A percentile compares a stretch with the other conserved stretches of the same genome.
Evolutionary conservation across 2,113 vertebrate species (phyloP).

Genomic region (Redunca redunca): DNA sequence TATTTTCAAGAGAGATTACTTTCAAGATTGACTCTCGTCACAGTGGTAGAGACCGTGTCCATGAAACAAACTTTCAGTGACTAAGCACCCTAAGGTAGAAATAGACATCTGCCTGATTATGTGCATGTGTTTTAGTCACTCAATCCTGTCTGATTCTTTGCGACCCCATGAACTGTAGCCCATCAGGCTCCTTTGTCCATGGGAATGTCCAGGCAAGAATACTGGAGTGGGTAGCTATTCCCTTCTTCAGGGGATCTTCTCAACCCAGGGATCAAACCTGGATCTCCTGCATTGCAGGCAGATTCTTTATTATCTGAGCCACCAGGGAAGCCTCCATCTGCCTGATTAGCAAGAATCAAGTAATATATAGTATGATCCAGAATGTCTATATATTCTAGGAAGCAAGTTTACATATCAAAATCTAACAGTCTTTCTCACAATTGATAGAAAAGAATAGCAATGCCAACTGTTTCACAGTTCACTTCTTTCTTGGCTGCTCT

Average conservation of each 20-base stretch:
- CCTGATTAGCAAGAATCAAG: background rate
- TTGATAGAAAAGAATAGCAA: background rate
- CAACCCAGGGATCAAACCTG: background rate
- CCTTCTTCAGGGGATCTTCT: background rate
- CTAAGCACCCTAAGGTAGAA: background rate
- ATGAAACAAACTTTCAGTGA: background rate
- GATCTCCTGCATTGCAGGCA: background rate
- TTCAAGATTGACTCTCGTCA: background rate
- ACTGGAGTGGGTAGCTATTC: background rate
- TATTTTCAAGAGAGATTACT: background rate
- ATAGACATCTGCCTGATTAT: background rate
- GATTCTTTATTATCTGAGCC: background rate
- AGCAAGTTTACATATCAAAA: background rate
- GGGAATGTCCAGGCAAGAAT: background rate
- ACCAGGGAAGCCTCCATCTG: background rate
- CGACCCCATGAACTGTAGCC: background rate
- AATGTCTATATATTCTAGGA: background rate
- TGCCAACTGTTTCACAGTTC: background rate
- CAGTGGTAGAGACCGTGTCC: background rate
- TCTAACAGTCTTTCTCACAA: background rate
- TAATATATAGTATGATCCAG: background rate
- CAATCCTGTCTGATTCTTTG: background rate
- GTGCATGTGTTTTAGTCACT: background rate
- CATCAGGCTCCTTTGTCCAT: background rate
- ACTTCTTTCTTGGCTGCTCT: background rate